These are phyloP conservation scores for Dermatemys mawii DNA, from an alignment of 2,113 vertebrate genomes.

Conservation along the genomic window DNA sequence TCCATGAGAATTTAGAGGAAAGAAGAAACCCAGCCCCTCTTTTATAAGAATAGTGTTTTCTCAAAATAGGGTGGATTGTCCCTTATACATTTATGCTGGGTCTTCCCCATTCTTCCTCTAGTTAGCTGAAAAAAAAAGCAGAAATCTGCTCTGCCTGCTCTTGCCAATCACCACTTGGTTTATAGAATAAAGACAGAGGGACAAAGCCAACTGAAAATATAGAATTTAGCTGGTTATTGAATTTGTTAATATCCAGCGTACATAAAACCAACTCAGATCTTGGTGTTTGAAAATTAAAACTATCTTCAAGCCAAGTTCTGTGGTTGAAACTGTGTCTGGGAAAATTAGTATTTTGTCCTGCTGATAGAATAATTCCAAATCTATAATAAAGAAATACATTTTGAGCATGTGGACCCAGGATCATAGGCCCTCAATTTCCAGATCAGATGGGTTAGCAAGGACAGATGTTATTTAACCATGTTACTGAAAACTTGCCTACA, in stretches of 20 bases:
- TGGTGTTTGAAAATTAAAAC: neutral
- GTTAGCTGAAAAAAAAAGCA: neutral
- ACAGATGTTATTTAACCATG: neutral
- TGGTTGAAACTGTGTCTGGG: neutral
- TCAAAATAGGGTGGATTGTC: no score
- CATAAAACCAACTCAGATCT: no score
- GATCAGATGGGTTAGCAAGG: neutral
- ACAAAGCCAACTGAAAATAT: no score
- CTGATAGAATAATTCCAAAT: neutral
- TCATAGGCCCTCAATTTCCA: neutral
- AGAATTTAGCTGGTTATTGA: no score
- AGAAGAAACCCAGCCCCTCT: no score
- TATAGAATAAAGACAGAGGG: neutral
- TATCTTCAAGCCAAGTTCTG: neutral
- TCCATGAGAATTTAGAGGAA: neutral
- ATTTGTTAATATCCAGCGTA: no score
- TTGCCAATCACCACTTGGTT: neutral
- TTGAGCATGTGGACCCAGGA: neutral
- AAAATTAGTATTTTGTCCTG: neutral
- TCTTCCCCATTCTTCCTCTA: neutral
- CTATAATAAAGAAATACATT: neutral
- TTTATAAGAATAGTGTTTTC: no score
- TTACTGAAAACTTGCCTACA: neutral
- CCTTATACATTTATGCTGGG: neutral
- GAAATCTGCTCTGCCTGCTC: neutral